phyloP scores from a whole-genome alignment of 2,113 vertebrate species.

The Dendropsophus ebraccatus region DNA sequence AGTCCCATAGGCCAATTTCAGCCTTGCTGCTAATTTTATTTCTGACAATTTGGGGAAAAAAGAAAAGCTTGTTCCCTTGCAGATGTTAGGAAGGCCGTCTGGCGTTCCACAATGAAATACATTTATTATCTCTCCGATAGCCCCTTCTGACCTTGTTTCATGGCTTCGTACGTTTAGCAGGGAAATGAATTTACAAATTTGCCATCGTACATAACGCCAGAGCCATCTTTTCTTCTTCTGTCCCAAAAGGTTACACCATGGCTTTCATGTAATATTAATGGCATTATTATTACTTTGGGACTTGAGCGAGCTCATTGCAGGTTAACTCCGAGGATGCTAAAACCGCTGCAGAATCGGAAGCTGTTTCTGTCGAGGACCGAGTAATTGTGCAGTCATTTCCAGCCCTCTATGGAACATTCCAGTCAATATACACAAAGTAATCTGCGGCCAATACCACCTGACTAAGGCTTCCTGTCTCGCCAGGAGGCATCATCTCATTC shows the following conservation, averaged over 20 bases:
- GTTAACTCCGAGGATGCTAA: slow-evolving; percentile 38
- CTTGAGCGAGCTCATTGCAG: not conserved
- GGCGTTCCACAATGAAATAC: slow-evolving; percentile 42
- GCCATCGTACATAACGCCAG: slow-evolving; percentile 16
- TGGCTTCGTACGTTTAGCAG: slow-evolving; percentile 37
- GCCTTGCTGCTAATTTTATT: slow-evolving; percentile 3
- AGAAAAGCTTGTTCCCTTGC: slow-evolving; percentile 28
- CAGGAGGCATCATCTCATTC: not conserved
- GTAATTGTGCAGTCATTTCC: not conserved
- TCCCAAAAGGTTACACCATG: slow-evolving; percentile 49
- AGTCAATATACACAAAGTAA: not conserved
- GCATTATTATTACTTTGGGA: slow-evolving; percentile 55
- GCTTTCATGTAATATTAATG: slow-evolving; percentile 57
- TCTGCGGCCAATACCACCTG: not conserved
- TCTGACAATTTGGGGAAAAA: slow-evolving; percentile 2
- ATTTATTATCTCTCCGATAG: slow-evolving; percentile 41
- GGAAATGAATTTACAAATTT: slow-evolving; percentile 50
- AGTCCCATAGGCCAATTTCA: not conserved
- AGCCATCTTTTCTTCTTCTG: slow-evolving; percentile 37
- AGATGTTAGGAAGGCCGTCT: slow-evolving; percentile 9
- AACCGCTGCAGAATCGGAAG: not conserved
- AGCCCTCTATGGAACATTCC: not conserved
- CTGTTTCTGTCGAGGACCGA: not conserved
- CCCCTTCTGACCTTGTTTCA: slow-evolving; percentile 45
- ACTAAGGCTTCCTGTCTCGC: not conserved